Conservation (phyloP, 2,888 invertebrate genomes). For the Mylabris sibirica region DNA sequence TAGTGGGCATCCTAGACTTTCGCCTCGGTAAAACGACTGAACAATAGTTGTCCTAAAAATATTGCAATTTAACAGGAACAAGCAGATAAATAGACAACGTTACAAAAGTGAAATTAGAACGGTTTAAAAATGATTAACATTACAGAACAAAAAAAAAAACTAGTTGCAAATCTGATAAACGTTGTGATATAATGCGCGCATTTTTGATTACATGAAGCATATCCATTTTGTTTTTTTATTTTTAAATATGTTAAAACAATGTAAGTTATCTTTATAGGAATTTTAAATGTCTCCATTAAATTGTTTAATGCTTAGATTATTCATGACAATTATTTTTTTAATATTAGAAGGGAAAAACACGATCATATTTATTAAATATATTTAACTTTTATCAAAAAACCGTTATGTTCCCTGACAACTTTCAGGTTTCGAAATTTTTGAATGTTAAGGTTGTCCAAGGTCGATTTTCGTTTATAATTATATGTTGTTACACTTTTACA, state of each 20-base stretch:
- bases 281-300: neutral
- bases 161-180: neutral
- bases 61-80: no score
- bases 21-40: no score
- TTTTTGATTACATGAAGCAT: neutral
- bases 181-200: neutral
- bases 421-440: conserved; percentile 14
- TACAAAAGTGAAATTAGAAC: neutral
- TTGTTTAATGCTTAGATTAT: neutral
- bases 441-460: conserved; percentile 21
- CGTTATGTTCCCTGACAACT: neutral
- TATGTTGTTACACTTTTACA: neutral
- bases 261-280: neutral
- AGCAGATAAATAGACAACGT: no score
- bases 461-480: conserved; percentile 12
- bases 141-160: no score
- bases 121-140: neutral
- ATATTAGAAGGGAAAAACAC: no score
- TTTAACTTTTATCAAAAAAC: neutral
- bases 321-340: neutral
- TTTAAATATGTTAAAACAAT: neutral
- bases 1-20: no score
- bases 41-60: no score
- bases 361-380: neutral
- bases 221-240: neutral